Evolutionary conservation across 1,140 invertebrate species (phyloP).

Genomic region (Eciton burchellii): DNA sequence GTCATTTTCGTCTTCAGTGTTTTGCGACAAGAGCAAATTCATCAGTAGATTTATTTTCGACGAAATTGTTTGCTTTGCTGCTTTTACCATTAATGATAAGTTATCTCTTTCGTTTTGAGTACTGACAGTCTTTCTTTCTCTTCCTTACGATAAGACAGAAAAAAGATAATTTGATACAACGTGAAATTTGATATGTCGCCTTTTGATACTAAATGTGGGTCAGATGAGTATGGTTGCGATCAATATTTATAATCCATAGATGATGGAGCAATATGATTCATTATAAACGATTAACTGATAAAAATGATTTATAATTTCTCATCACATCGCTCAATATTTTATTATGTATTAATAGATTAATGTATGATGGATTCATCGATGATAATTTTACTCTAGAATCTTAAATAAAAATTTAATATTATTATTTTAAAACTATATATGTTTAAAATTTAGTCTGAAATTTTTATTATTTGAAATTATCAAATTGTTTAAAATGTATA

Average conservation of each 20-base stretch:
- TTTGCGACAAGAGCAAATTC: constrained; percentile 31
- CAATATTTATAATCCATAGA: constrained; percentile 22
- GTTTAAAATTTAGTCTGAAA: not conserved
- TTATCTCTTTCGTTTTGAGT: constrained; percentile 43
- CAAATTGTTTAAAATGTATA: not conserved
- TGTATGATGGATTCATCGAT: not conserved
- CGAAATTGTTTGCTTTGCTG: constrained; percentile 47
- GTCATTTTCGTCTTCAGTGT: constrained; percentile 17
- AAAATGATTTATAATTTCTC: constrained; percentile 1
- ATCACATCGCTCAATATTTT: not conserved
- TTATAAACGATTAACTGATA: not conserved
- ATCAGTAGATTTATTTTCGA: constrained; percentile 35
- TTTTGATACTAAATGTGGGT: constrained; percentile 65
- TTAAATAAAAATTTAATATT: not conserved
- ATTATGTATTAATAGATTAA: not conserved
- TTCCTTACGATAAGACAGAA: constrained; percentile 4
- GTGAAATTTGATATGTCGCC: constrained; percentile 31
- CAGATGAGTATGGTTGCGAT: not conserved
- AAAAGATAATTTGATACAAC: constrained; percentile 36
- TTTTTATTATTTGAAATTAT: not conserved
- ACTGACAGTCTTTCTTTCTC: not conserved
- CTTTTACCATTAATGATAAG: constrained; percentile 48
- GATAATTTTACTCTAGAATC: not conserved
- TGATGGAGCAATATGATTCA: not conserved
- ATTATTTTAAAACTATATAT: not conserved